These are phyloP conservation scores for Phaethornis superciliosus DNA, from an alignment of 2,113 vertebrate genomes.

Conservation along the genomic window DNA sequence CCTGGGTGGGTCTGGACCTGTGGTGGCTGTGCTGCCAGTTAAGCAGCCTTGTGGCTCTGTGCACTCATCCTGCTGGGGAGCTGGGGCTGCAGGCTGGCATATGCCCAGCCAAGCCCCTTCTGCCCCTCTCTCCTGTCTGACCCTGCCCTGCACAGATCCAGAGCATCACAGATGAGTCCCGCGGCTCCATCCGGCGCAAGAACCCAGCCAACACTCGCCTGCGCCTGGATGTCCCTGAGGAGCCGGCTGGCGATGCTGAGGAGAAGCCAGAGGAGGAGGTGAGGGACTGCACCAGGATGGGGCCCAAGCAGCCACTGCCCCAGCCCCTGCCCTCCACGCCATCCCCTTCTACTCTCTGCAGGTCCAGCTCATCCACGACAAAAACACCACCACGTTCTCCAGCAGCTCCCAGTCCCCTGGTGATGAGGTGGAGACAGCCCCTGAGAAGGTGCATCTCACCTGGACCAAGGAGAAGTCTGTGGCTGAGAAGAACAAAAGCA, in stretches of 20 bases:
- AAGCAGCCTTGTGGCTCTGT: background rate
- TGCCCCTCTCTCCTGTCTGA: background rate
- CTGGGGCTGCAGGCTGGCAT: background rate
- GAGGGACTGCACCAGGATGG: background rate
- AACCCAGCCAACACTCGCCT: slow-evolving; percentile 88
- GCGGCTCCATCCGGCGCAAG: slow-evolving; percentile 95
- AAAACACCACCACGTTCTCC: slow-evolving; percentile 87
- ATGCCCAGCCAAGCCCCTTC: background rate
- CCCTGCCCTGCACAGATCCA: slow-evolving; percentile 82
- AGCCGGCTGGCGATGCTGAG: slow-evolving; percentile 83
- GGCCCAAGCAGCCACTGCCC: slow-evolving; percentile 51
- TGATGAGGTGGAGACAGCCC: slow-evolving; percentile 84
- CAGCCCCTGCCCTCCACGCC: background rate
- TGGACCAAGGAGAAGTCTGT: slow-evolving; percentile 95
- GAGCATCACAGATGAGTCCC: slow-evolving; percentile 95
- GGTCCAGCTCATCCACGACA: slow-evolving; percentile 97
- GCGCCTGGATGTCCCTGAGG: slow-evolving; percentile 89
- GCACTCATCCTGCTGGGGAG: background rate
- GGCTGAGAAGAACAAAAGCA: slow-evolving; percentile 88
- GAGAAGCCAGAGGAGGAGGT: slow-evolving; percentile 97
- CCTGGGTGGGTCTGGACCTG: background rate
- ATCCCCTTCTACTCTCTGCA: slow-evolving; percentile 45
- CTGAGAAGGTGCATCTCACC: slow-evolving; percentile 94
- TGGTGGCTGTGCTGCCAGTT: fast-evolving
- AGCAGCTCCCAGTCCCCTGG: slow-evolving; percentile 85